phyloP scores from a whole-genome alignment of 2,797 vertebrate species.

The Melanotaenia trifasciata region DNA sequence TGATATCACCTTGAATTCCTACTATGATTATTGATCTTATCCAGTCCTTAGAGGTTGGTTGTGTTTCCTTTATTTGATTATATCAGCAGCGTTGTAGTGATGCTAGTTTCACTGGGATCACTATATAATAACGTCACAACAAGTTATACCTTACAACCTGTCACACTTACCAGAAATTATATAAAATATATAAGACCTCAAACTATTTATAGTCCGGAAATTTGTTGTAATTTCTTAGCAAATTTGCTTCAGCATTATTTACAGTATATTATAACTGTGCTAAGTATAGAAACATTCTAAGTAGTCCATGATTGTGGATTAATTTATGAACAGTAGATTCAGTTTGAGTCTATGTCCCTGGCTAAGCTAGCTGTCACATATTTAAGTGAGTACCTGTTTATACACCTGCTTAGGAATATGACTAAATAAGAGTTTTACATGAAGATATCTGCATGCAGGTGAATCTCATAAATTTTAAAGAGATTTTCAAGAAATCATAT shows the following conservation, averaged over 20 bases:
- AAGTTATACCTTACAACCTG: too few relatives aligned
- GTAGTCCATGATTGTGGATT: neutral
- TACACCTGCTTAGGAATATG: neutral
- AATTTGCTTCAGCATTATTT: neutral
- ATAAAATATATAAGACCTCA: neutral
- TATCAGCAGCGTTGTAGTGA: too few relatives aligned
- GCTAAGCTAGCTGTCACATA: neutral
- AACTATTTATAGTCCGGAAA: too few relatives aligned
- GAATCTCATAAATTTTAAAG: neutral
- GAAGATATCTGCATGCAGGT: neutral
- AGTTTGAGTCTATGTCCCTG: too few relatives aligned
- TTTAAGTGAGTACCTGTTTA: neutral
- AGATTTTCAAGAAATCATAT: neutral
- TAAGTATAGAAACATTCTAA: neutral
- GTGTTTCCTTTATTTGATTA: too few relatives aligned
- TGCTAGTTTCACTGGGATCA: too few relatives aligned
- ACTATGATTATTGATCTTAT: too few relatives aligned
- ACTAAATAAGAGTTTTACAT: neutral
- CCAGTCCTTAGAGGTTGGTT: too few relatives aligned
- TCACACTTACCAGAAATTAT: neutral
- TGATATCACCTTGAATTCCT: too few relatives aligned
- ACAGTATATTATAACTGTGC: neutral
- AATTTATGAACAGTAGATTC: neutral
- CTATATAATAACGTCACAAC: too few relatives aligned
- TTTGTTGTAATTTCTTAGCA: too few relatives aligned